Conservation (phyloP, 2,797 vertebrate species). For the Syngnathus rostellatus region DNA sequence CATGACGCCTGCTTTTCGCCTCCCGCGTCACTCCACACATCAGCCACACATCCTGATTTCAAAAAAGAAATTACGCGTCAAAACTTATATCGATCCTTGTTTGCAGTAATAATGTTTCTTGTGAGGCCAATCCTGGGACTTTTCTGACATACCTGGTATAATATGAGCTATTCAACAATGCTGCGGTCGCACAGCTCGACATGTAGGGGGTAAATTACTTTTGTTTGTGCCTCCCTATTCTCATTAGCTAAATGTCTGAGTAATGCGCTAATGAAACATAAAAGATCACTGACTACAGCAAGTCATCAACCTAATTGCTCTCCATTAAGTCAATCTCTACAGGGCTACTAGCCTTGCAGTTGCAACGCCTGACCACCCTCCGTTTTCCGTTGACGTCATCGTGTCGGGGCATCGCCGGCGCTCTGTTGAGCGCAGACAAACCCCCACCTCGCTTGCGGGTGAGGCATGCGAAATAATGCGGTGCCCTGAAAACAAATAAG, state of each 20-base stretch:
- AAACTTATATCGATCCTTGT: not conserved
- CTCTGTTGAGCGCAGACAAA: conserved; percentile 6
- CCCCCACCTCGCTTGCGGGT: not conserved
- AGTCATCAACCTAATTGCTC: conserved; percentile 53
- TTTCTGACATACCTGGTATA: not conserved
- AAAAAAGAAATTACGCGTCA: conserved; percentile 19
- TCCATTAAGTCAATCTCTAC: conserved; percentile 47
- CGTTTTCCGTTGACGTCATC: conserved; percentile 20
- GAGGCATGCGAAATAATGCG: conserved; percentile 47
- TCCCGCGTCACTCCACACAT: conserved; percentile 10
- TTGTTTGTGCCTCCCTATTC: conserved; percentile 37
- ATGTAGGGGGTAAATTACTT: conserved; percentile 26
- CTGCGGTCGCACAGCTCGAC: not conserved
- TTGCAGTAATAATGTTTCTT: not conserved
- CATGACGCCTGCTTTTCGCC: conserved; percentile 29
- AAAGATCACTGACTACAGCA: conserved; percentile 38
- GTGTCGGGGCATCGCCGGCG: conserved; percentile 1
- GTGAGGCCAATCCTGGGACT: not conserved
- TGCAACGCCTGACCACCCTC: conserved; percentile 20
- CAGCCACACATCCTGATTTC: conserved; percentile 25
- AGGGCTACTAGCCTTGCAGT: conserved; percentile 29
- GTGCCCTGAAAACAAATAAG: conserved; percentile 59
- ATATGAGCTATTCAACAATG: not conserved
- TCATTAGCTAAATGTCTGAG: conserved; percentile 52
- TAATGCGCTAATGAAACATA: conserved; percentile 59